Evolutionary conservation across 2,888 invertebrate genomes (phyloP), one percentile per base, ranked within the genome.

Genomic region (Plebejus melissa): DNA sequence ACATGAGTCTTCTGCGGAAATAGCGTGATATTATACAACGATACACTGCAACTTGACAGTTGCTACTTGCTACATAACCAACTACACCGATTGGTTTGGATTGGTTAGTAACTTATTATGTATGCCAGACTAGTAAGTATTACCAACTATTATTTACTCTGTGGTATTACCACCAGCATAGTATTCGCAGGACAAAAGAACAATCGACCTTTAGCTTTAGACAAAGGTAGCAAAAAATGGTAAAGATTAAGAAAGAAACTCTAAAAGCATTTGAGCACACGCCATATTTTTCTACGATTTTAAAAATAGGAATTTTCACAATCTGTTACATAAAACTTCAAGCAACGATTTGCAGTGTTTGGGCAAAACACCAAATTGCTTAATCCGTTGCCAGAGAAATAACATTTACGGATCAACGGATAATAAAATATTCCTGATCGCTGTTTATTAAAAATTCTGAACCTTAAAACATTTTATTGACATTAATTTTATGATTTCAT

Each of bases 341-440:
- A 60, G 28, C 7, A 60, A 28, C 60, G 28, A 60, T 65, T 65
- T 32, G 28, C 70, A 41, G 41, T 38, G 38, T 41, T 70, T 70
- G 70, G 41, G 70, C 22, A 70, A 70, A 70, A 70, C 41, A 41
- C 41, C 70, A 70, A 70, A 70, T 70, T 41, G 70, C 41, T 41
- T 41, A 70, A 41, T 41, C 41, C 41, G 41, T 70, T 70, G 70
- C 70, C 70, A 70, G 70, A 70, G 11, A 70, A 69, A 69, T 16
- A 69, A 16, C 38, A 69, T 69, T 70, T 70, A 41, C 22, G 22
- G n/a, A 70, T 41, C 38, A 41, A 41, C 70, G 70, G 16, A 70
- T 22, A 28, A 38, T n/a, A 70, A 41, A 70, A 41, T n/a, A 69
- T 6, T 41, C 16, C 38, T 13, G 1, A 4, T 70, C 22, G n/a